Base-by-base conservation (phyloP, 2,888 invertebrate genomes). In the Drosophila leonis region DNA sequence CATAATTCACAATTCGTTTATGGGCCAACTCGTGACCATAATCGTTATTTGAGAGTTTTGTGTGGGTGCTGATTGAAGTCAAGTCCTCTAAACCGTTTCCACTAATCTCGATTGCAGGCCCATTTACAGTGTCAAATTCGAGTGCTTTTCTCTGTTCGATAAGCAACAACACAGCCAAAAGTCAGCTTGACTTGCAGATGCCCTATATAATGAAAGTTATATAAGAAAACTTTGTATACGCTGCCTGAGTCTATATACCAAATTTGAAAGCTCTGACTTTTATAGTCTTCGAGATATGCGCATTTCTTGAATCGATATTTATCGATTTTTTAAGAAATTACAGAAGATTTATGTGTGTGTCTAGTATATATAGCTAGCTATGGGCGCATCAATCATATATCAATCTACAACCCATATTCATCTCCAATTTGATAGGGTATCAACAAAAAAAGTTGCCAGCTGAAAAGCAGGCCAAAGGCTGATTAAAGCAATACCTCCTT, bases 21-120 rank as follows among this genome's bases (percentile, higher is more conserved):
- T 39, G 54, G 27, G 15, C 12, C 18, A 54, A 39, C 64, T 61
- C 64, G 59, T 69, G 54, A 61, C 69, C 33, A 78, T 51, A 56
- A 52, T 48, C 60, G 52, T 39, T 57, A 54, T 37, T 68, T 68
- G 64, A 9, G 42, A 55, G 41, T 52, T 56, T 37, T 62, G 51
- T 68, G 80, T 72, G 75, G 75, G 65, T 69, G 75, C 49, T 46
- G 56, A 39, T 65, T 48, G 48, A 71, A 60, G 24, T 44, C 42
- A 61, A 67, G 52, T 66, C 57, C 57, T 62, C 52, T 51, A 62
- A 37, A 75, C 71, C 68, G 75, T 27, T 8, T 24, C 20, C 24
- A 7, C 52, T 75, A 57, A 84, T 82, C 81, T 68, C 54, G 69
- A 82, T 81, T 42, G 44, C 65, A 75, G 61, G 61, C 82, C 78